Conservation (phyloP, 2,797 vertebrate genomes). For the Babyrousa celebensis region DNA sequence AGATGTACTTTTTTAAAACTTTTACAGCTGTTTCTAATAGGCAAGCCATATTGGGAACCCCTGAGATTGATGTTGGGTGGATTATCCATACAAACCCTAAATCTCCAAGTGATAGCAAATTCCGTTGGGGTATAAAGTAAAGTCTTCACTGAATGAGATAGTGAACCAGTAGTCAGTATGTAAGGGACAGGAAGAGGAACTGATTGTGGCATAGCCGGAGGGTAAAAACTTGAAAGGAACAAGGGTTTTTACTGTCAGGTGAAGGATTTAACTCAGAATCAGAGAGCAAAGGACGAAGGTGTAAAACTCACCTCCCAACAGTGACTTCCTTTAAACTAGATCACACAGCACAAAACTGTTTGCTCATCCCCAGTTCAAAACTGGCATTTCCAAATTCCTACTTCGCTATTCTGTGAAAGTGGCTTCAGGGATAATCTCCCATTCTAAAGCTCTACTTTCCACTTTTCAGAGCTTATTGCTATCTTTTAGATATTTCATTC, state of each 20-base stretch:
- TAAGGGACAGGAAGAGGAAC: background rate
- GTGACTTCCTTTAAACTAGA: slow-evolving; percentile 38
- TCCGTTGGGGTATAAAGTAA: slow-evolving; percentile 20
- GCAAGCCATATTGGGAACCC: background rate
- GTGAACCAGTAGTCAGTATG: background rate
- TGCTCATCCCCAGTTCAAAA: background rate
- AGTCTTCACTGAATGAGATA: slow-evolving; percentile 11
- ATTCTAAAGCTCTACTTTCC: slow-evolving; percentile 47
- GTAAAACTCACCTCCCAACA: slow-evolving; percentile 18
- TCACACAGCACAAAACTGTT: slow-evolving; percentile 14
- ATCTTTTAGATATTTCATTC: slow-evolving; percentile 52
- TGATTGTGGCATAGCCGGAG: background rate
- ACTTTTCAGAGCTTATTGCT: slow-evolving; percentile 58
- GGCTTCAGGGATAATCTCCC: background rate
- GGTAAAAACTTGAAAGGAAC: slow-evolving; percentile 27
- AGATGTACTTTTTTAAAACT: background rate
- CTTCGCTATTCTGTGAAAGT: slow-evolving; percentile 33
- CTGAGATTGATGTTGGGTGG: background rate
- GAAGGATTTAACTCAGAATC: slow-evolving; percentile 26
- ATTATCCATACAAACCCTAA: slow-evolving; percentile 7
- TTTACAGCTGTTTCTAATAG: background rate
- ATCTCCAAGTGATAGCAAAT: slow-evolving; percentile 39
- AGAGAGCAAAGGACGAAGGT: slow-evolving; percentile 12
- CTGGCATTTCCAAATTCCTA: slow-evolving; percentile 50
- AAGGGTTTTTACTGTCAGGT: background rate